These are phyloP conservation scores for Danaus melanippus DNA, from an alignment of 1,140 invertebrate species.

Conservation along the genomic window DNA sequence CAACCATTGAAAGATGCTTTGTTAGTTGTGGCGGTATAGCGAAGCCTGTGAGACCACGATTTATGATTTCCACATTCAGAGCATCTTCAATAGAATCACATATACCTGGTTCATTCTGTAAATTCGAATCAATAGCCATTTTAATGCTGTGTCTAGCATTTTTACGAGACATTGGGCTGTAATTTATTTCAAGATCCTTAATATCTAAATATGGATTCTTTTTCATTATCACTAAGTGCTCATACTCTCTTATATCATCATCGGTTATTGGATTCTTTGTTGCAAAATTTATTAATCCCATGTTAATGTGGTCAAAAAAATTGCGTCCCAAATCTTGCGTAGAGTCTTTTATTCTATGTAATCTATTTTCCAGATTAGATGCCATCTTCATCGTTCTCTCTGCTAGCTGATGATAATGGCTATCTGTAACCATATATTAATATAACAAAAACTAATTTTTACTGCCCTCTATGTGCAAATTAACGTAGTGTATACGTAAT, in stretches of 20 bases:
- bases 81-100: constrained; percentile 39
- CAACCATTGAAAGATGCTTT: constrained; percentile 16
- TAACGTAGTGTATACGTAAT: too few species aligned
- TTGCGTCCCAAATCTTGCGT: constrained; percentile 33
- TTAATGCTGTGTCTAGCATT: constrained; percentile 37
- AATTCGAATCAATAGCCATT: constrained; percentile 21
- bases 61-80: constrained; percentile 53
- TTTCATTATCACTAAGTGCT: constrained; percentile 59
- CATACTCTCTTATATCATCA: constrained; percentile 45
- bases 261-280: constrained; percentile 32
- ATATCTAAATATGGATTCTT: constrained; percentile 60
- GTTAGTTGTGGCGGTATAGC: constrained; percentile 39
- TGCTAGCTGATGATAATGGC: constrained; percentile 11
- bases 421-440: constrained; percentile 1
- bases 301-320: constrained; percentile 25
- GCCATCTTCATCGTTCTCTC: constrained; percentile 39
- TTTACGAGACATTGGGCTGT: constrained; percentile 34
- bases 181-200: constrained; percentile 50
- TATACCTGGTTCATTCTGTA: constrained; percentile 34
- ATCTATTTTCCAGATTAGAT: constrained; percentile 26
- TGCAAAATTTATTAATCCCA: constrained; percentile 16
- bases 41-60: constrained; percentile 54
- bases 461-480: too few species aligned
- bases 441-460: too few species aligned
- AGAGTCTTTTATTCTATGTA: constrained; percentile 37